Base-by-base conservation (phyloP, 2,113 vertebrate species). In the Emydocephalus ijimae region DNA sequence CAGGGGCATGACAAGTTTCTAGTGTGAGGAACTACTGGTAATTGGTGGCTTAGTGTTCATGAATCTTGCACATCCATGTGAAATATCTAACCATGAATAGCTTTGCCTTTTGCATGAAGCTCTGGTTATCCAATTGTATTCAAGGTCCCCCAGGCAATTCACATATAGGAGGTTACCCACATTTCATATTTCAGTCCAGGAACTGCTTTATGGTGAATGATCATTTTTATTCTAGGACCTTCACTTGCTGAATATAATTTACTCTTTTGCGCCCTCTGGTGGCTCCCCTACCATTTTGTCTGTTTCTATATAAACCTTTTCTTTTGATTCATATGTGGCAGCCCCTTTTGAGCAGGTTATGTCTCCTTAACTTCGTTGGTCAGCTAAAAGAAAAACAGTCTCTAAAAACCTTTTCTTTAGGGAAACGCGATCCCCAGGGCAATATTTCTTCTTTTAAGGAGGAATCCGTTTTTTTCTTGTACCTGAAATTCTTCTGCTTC, bases 251-350 rank as follows among this genome's bases (percentile, higher is more conserved):
- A 95, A 96, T 95, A 97, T 97, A 93, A 95, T 97, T 96, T 97
- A 95, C 96, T 97, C 96, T 97, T 95, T 96, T 96, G 95, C 95
- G 94, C 97, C 97, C 96, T 94, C 97, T 97, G 96, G 97, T 97
- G 97, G 97, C 91, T 92, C 96, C 85, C 86, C 90, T 89, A 92
- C 39, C 56, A 56, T 34, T 93, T 92, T 54, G 88, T 93, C 59
- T 4, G 26, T 48, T 86, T 64, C 88, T 95, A 6, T 81, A 43
- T 21, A 81, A 81, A 92, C 61, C 74, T 93, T 94, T 93, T 93
- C 86, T 86, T 86, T 94, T 95, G 93, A 57, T 92, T 64, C 34
- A 3, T 34, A 43, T 55, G 48, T 0, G 9, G 45, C n/a, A 34
- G n/a, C 26, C 48, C 55, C 34, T 29, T 89, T 89, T 52, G 55